These are phyloP conservation scores for Hyperoplus immaculatus DNA, from an alignment of 2,797 vertebrate species.

Conservation along the genomic window DNA sequence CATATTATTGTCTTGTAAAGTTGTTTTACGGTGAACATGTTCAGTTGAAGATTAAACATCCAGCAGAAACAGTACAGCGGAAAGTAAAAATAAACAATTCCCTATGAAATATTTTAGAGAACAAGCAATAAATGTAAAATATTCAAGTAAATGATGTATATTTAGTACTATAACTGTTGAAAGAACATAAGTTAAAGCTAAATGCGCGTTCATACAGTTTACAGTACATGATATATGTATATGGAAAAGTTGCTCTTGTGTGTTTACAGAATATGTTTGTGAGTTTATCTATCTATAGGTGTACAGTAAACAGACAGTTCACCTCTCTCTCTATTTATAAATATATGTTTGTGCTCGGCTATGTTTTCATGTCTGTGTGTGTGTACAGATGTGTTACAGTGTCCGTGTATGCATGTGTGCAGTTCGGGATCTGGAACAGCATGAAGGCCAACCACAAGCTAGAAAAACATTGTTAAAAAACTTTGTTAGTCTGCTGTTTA, in stretches of 20 bases:
- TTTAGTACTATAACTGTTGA: background rate
- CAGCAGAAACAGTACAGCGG: background rate
- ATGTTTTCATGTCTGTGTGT: constrained; percentile 8
- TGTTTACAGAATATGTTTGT: constrained; percentile 14
- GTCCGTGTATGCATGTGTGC: constrained; percentile 32
- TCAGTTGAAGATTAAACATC: background rate
- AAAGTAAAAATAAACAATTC: no score
- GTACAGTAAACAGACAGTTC: constrained; percentile 5
- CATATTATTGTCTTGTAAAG: no score
- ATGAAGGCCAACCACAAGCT: constrained; percentile 56
- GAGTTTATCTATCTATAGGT: constrained; percentile 2
- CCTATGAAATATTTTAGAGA: background rate
- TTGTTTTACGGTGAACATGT: background rate
- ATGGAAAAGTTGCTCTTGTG: constrained; percentile 11
- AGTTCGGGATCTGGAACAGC: constrained; percentile 36
- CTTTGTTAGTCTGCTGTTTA: constrained; percentile 60
- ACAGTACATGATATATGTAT: constrained; percentile 1
- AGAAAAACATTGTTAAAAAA: constrained; percentile 68
- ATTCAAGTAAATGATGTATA: background rate
- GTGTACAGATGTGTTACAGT: constrained; percentile 27
- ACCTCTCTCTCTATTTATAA: background rate
- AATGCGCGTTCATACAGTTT: constrained; percentile 15
- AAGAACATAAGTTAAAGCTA: background rate
- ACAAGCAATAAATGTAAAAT: background rate
- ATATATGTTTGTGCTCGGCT: background rate